Evolutionary conservation across 2,113 vertebrate species (phyloP), one percentile per base, ranked within the genome.

Genomic region (Canis aureus): DNA sequence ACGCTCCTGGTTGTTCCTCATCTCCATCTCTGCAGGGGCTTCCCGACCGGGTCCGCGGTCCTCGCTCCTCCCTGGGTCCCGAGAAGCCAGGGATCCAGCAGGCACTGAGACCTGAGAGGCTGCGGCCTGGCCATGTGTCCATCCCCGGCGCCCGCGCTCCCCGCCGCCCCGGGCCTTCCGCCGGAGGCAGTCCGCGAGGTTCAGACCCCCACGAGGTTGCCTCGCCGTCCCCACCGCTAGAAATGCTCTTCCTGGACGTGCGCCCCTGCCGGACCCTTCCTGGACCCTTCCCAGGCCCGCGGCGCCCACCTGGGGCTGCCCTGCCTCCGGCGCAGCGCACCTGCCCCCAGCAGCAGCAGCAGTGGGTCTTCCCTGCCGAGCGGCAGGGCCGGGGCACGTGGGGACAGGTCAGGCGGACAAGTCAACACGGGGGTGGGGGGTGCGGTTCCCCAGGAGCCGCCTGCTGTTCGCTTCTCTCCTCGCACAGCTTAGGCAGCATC

Each of bases 21-120:
- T 90, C 60, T 96, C 62, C 4, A 22, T 78, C 76, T 76, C 82
- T 53, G 62, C 12, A 76, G 49, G 85, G 29, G n/a, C 67, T 85
- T 92, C 13, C 89, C 60, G 85, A 96, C 51, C 69, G 57, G 94
- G 86, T 88, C 95, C 96, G 79, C 57, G n/a, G 78, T 94, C 55
- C 69, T 59, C n/a, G 35, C 64, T 97, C 73, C 49, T 62, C 60
- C 3, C n/a, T 80, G 27, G 25, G 3, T 90, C 74, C 93, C 82
- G 11, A 83, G 80, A 86, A 87, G 66, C 51, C 23, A 95, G 59
- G 35, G 79, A 94, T 71, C 57, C 43, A 32, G 66, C 71, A 49
- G 76, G 85, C 23, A 29, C 12, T 4, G 4, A 78, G 53, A 53
- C 88, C 64, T 38, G 57, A 94, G 78, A 43, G 43, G 43, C 43